Evolutionary conservation across 2,113 vertebrate genomes (phyloP), one percentile per base, ranked within the genome.

Genomic region (Maccullochella peelii): DNA sequence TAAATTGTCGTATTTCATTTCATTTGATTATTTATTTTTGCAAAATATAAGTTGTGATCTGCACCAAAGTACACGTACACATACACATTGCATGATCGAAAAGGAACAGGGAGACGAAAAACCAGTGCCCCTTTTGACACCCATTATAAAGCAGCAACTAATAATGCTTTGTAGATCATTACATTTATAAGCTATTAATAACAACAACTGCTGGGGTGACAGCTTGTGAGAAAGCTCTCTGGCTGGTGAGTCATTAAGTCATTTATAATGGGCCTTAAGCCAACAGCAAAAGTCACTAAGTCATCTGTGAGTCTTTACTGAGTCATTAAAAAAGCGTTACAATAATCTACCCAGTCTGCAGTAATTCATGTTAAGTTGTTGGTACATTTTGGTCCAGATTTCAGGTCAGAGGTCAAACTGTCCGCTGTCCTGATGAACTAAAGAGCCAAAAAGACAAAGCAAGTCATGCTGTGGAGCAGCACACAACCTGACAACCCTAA

Each of bases 401-500:
- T 20, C 27, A 76, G 59, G 47, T 66, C 20, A 49, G 12, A 62
- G 73, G 42, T 74, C 47, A 76, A 65, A 76, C 59, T 20, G 30
- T 62, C 12, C 23, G 42, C 0, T n/a, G 36, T 14, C 27, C 49
- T 30, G 49, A 42, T 55, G 18, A 23, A 47, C 30, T 11, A 38
- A 38, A 21, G 18, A 63, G 20, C 7, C 14, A 33, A 20, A 61
- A 33, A 42, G 42, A 38, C 69, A 38, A 54, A 47, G 11, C 9
- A 21, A 30, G 27, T 61, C 20, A 10, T 18, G 21, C 8, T 18
- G 15, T 27, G 36, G 8, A 25, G 2, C 55, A 47, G 38, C 23
- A 27, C 25, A 33, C 5, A 15, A 61, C 25, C 20, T 23, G 16
- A 5, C 15, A 61, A 8, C 9, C 36, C 16, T 20, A 5, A 71